These are phyloP conservation scores for Rhagium mordax DNA, from an alignment of 2,888 invertebrate genomes.

Conservation along the genomic window DNA sequence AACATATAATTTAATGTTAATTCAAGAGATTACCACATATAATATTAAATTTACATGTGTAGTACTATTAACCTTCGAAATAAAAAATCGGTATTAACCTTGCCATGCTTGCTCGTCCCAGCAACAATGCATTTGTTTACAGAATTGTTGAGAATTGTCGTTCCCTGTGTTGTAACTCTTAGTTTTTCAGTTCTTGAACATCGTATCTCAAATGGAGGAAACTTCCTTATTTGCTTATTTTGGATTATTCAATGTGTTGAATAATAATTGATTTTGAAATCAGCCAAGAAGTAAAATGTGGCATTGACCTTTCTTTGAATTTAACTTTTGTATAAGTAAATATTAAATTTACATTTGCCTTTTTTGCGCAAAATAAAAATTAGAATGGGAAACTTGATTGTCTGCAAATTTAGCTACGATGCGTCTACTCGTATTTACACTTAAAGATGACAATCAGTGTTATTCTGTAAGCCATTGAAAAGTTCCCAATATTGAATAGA, in stretches of 20 bases:
- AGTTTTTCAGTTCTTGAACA: not conserved
- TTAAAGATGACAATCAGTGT: too few relatives aligned
- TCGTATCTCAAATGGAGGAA: not conserved
- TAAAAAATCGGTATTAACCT: conserved; percentile 14
- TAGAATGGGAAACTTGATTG: too few relatives aligned
- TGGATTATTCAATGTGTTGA: not conserved
- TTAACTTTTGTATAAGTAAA: too few relatives aligned
- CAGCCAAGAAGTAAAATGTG: not conserved
- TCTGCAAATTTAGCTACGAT: too few relatives aligned
- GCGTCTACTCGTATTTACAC: too few relatives aligned
- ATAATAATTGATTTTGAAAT: not conserved
- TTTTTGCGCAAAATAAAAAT: too few relatives aligned
- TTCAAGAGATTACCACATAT: conserved; percentile 33
- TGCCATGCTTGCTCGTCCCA: not conserved
- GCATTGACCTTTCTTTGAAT: not conserved
- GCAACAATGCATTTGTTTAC: conserved; percentile 9
- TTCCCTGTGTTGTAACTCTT: not conserved
- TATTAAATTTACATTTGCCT: not conserved
- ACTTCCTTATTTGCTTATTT: not conserved
- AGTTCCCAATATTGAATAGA: too few relatives aligned
- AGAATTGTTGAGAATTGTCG: not conserved
- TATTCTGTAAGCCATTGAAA: too few relatives aligned
- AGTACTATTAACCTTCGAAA: conserved; percentile 37
- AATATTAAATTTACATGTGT: conserved; percentile 25
- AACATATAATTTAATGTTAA: conserved; percentile 38